Conservation (phyloP, 2,888 invertebrate species). For the Maniola hyperantus region DNA sequence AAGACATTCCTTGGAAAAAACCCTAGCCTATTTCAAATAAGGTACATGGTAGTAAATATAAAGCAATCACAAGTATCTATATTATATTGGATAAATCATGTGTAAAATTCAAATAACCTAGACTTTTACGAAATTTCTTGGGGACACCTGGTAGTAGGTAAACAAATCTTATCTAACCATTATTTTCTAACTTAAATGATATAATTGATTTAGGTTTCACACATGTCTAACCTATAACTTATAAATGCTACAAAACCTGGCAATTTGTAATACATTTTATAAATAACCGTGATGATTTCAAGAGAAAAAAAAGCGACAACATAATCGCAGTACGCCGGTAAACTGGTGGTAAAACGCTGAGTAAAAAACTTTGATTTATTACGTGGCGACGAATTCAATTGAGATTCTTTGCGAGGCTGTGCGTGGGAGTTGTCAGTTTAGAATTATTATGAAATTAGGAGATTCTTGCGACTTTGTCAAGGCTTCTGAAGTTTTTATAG, state of each 20-base stretch:
- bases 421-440: slow-evolving; percentile 36
- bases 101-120: no score
- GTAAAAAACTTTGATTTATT: slow-evolving; percentile 43
- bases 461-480: neutral
- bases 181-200: no score
- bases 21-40: no score
- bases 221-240: neutral
- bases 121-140: no score
- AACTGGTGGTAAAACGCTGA: slow-evolving; percentile 27
- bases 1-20: no score
- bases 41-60: no score
- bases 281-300: slow-evolving; percentile 11
- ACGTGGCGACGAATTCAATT: slow-evolving; percentile 53
- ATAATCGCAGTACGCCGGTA: slow-evolving; percentile 32
- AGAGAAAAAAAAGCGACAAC: slow-evolving; percentile 15
- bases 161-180: no score
- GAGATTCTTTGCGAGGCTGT: slow-evolving; percentile 50
- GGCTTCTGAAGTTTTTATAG: neutral
- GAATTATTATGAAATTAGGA: slow-evolving; percentile 5
- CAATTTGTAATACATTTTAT: slow-evolving; percentile 16
- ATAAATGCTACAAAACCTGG: neutral
- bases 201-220: neutral
- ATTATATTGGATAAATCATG: no score
- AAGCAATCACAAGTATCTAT: no score
- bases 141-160: no score